A percentile compares a stretch with the other conserved stretches of the same genome.
Conservation (phyloP, 1,140 invertebrate species). For the Branchinecta lynchi region DNA sequence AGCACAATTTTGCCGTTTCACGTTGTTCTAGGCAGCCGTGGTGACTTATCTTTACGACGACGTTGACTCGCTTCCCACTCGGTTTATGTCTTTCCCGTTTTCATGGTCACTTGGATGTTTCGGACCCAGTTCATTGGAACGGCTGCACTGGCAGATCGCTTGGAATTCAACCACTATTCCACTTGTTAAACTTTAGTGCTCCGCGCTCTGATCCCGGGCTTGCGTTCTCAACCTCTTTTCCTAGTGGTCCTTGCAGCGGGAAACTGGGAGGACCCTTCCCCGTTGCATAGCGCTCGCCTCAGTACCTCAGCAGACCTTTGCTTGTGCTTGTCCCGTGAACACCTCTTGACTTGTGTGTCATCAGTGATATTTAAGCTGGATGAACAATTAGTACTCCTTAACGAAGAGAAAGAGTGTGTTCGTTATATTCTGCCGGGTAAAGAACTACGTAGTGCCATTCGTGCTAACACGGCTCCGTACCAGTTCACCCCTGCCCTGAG, state of each 20-base stretch:
- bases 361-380: slow-evolving; percentile 8
- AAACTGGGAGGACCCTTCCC: not conserved
- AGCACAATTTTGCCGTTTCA: no score
- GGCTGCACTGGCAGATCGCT: no score
- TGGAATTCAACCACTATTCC: not conserved
- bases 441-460: not conserved
- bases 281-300: not conserved
- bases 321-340: not conserved
- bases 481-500: slow-evolving; percentile 10
- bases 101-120: no score
- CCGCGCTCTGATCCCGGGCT: not conserved
- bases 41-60: no score
- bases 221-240: not conserved
- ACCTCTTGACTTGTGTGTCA: not conserved
- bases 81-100: no score
- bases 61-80: no score
- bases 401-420: slow-evolving; percentile 3
- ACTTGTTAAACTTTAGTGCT: not conserved
- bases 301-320: not conserved
- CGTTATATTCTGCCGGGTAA: not conserved
- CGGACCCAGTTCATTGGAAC: no score
- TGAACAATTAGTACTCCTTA: slow-evolving; percentile 1
- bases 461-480: slow-evolving; percentile 3
- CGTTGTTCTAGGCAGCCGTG: no score
- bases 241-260: not conserved